These are phyloP conservation scores for Tragelaphus eurycerus DNA, from an alignment of 2,797 vertebrate genomes.

Conservation along the genomic window DNA sequence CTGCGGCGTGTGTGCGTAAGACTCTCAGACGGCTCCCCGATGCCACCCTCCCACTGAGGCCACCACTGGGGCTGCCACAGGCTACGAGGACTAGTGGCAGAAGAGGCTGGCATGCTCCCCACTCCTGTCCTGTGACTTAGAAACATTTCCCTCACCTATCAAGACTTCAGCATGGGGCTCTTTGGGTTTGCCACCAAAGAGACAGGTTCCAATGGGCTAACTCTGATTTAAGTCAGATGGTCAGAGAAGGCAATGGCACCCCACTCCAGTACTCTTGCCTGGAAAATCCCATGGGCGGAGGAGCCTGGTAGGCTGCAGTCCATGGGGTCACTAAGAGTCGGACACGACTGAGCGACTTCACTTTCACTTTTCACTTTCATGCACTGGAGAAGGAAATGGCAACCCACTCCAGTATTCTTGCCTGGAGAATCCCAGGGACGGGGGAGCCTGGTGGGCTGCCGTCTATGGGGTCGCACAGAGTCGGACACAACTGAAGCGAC, in stretches of 20 bases:
- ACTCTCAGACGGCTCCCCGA: background rate
- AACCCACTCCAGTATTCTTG: too few species aligned
- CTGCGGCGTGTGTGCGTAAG: background rate
- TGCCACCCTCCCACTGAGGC: background rate
- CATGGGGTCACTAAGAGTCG: too few species aligned
- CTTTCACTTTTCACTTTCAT: too few species aligned
- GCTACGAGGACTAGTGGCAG: background rate
- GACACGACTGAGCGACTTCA: too few species aligned
- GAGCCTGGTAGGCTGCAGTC: too few species aligned
- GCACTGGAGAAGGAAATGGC: too few species aligned
- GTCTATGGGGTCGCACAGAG: fast-evolving
- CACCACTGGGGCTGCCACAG: background rate
- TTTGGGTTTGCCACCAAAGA: background rate
- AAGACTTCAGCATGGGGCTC: background rate
- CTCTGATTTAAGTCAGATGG: background rate
- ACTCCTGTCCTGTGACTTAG: background rate
- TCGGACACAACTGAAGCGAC: too few species aligned
- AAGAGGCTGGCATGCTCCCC: background rate
- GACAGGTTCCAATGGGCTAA: background rate
- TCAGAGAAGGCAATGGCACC: too few species aligned
- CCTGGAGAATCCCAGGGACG: too few species aligned
- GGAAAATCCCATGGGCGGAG: too few species aligned
- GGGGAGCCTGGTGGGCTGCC: too few species aligned
- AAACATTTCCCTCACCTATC: background rate
- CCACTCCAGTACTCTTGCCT: too few species aligned